Percentiles rank a stretch among this genome's conserved stretches.
Conservation (phyloP, 2,888 invertebrate genomes). For the Phalera bucephala region DNA sequence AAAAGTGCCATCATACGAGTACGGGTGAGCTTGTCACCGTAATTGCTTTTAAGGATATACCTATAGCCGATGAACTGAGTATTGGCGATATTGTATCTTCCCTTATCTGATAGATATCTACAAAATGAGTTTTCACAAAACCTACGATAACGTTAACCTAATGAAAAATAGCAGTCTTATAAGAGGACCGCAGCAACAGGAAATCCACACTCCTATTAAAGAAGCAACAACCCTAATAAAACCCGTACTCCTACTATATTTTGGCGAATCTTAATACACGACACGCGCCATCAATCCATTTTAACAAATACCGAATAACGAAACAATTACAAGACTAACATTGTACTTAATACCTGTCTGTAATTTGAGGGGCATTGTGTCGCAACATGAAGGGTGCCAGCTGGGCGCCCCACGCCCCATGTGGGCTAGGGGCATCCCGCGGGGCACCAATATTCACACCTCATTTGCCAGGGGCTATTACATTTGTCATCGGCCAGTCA, state of each 20-base stretch:
- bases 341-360: slow-evolving; percentile 59
- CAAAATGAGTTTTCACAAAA: too few species aligned
- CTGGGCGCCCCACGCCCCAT: slow-evolving; percentile 53
- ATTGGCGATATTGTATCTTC: too few species aligned
- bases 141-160: too few species aligned
- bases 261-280: slow-evolving; percentile 6
- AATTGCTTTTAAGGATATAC: too few species aligned
- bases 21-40: too few species aligned
- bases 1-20: too few species aligned
- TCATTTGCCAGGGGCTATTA: slow-evolving; percentile 76
- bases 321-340: slow-evolving; percentile 46
- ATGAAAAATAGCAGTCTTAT: too few species aligned
- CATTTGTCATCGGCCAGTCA: slow-evolving; percentile 61
- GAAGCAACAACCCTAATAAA: too few species aligned
- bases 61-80: too few species aligned
- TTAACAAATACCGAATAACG: slow-evolving; percentile 26
- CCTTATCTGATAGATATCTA: too few species aligned
- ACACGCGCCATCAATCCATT: slow-evolving; percentile 51
- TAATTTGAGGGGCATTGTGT: slow-evolving; percentile 65
- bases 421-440: slow-evolving; percentile 59
- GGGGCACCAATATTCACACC: slow-evolving; percentile 80
- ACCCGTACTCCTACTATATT: background rate
- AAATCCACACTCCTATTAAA: too few species aligned
- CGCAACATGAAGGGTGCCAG: slow-evolving; percentile 60
- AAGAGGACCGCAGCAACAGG: too few species aligned